These are phyloP conservation scores for Rhodeus uyekii DNA, from an alignment of 2,797 vertebrate genomes.

Conservation along the genomic window DNA sequence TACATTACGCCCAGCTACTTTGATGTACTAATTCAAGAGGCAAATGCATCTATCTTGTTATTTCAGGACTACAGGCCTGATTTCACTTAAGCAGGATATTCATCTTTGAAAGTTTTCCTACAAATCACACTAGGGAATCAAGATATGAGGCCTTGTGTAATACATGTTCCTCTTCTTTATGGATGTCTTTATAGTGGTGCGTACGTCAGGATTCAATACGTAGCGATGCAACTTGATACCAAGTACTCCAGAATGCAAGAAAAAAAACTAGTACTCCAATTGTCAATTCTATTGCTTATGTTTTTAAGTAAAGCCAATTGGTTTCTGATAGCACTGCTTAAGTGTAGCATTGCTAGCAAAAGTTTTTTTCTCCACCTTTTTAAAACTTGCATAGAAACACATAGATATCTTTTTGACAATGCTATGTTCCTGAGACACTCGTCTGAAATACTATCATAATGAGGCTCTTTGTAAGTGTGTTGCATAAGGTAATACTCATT, in stretches of 20 bases:
- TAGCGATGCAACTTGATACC: not conserved
- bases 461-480: not conserved
- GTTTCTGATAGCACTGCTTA: not conserved
- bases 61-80: conserved; percentile 11
- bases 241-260: not conserved
- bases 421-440: not conserved
- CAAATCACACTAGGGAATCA: not conserved
- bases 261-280: not conserved
- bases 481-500: conserved; percentile 26
- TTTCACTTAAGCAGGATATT: not conserved
- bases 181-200: not conserved
- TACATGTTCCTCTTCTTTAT: not conserved
- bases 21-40: conserved; percentile 23
- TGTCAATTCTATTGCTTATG: not conserved
- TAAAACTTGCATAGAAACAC: not conserved
- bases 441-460: conserved; percentile 1
- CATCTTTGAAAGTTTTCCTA: not conserved
- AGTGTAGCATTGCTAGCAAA: not conserved
- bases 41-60: conserved; percentile 18
- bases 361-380: not conserved
- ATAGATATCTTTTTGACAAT: not conserved
- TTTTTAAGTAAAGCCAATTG: not conserved
- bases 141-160: not conserved
- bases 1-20: conserved; percentile 19
- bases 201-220: not conserved